These are phyloP conservation scores for Lucinisca nassula DNA, from an alignment of 2,888 invertebrate species.

Conservation along the genomic window DNA sequence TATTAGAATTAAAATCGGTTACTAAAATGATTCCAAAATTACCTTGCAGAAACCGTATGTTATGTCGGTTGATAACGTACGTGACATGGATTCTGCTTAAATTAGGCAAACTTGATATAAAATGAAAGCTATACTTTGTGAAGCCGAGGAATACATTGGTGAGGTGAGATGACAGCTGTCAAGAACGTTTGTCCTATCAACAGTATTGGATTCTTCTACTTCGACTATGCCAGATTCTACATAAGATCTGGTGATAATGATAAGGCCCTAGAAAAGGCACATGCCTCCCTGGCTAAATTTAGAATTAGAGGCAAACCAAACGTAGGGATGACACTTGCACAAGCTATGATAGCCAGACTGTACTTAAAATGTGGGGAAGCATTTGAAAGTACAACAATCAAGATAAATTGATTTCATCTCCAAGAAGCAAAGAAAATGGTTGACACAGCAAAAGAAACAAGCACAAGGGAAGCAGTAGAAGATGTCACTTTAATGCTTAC, in stretches of 20 bases:
- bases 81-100: background rate
- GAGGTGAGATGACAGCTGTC: background rate
- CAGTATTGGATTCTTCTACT: background rate
- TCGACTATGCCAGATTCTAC: background rate
- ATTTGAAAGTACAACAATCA: background rate
- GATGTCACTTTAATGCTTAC: background rate
- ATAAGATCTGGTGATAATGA: background rate
- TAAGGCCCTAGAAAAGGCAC: background rate
- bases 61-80: background rate
- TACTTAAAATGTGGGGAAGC: background rate
- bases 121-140: background rate
- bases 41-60: background rate
- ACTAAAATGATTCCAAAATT: background rate
- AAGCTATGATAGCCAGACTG: background rate
- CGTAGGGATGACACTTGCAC: background rate
- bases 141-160: background rate
- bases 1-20: background rate
- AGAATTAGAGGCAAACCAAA: background rate
- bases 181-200: background rate
- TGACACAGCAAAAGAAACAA: background rate
- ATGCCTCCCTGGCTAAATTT: background rate
- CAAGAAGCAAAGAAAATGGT: background rate
- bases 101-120: background rate
- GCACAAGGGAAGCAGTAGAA: background rate
- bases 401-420: background rate